Evolutionary conservation across 2,888 invertebrate genomes (phyloP).

Genomic region (Dolichomitus sp.): DNA sequence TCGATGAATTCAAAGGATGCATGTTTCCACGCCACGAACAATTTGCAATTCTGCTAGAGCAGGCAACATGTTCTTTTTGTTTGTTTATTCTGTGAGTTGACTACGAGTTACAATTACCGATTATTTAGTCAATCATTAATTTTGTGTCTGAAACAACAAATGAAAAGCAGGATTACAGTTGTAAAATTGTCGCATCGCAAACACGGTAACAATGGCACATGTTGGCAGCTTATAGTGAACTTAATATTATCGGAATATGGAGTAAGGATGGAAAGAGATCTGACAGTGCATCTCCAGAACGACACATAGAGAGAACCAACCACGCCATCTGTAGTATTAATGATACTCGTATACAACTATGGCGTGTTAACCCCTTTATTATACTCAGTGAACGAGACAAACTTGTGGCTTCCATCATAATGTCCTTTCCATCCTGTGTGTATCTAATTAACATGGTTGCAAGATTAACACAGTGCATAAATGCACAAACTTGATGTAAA

Average conservation of each 20-base stretch:
- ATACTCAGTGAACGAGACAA: neutral
- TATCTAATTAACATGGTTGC: neutral
- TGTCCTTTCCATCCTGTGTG: neutral
- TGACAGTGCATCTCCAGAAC: slow-evolving; percentile 11
- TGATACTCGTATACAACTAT: neutral
- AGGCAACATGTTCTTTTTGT: neutral
- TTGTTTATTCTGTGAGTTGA: neutral
- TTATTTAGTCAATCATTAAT: neutral
- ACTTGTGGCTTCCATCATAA: slow-evolving; percentile 1
- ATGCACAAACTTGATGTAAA: neutral
- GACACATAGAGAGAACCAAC: neutral
- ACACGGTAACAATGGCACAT: neutral
- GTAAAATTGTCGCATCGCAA: slow-evolving; percentile 10
- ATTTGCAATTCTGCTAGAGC: no score
- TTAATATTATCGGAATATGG: slow-evolving; percentile 5
- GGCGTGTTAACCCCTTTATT: slow-evolving; percentile 13
- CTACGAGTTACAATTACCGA: neutral
- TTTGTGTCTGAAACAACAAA: neutral
- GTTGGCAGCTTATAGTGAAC: slow-evolving; percentile 9
- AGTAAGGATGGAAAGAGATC: slow-evolving; percentile 8
- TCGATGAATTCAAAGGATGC: no score
- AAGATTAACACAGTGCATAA: neutral
- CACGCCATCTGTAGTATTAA: neutral
- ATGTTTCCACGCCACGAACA: neutral
- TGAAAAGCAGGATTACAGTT: slow-evolving; percentile 7